A percentile compares a stretch with the other conserved stretches of the same genome.
These are phyloP conservation scores for Apus apus DNA, from an alignment of 2,113 vertebrate genomes.

Conservation along the genomic window DNA sequence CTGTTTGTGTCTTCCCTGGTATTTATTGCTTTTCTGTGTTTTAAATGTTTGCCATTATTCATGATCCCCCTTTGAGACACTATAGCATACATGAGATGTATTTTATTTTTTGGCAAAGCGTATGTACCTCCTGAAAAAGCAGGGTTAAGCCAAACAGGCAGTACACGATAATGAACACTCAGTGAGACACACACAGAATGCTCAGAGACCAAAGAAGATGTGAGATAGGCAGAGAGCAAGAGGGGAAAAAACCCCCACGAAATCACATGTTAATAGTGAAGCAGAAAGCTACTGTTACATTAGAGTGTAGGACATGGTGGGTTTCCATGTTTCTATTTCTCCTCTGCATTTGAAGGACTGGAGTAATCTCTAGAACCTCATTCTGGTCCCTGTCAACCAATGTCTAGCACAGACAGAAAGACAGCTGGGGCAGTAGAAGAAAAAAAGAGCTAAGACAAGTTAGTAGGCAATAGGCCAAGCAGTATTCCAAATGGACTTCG, in stretches of 20 bases:
- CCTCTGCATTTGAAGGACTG: neutral
- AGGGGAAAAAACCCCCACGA: neutral
- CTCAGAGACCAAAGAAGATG: neutral
- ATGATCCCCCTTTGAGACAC: neutral
- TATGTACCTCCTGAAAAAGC: neutral
- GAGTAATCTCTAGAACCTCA: neutral
- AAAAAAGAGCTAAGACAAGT: neutral
- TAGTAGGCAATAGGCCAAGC: neutral
- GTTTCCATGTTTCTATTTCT: neutral
- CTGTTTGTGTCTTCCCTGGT: neutral
- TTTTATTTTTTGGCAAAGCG: neutral
- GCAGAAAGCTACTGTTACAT: neutral
- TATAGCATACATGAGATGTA: neutral
- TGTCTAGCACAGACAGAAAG: neutral
- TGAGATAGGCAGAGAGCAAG: neutral
- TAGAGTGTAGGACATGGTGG: neutral
- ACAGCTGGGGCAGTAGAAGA: neutral
- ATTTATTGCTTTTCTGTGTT: neutral
- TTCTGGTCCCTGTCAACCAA: neutral
- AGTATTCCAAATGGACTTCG: neutral
- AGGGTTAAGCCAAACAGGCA: neutral
- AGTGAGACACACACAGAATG: neutral
- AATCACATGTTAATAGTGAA: neutral
- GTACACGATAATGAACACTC: neutral
- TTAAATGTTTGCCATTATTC: neutral